Evolutionary conservation across 2,113 vertebrate species (phyloP), one percentile per base, ranked within the genome.

Genomic region (Australoheros scitulus): DNA sequence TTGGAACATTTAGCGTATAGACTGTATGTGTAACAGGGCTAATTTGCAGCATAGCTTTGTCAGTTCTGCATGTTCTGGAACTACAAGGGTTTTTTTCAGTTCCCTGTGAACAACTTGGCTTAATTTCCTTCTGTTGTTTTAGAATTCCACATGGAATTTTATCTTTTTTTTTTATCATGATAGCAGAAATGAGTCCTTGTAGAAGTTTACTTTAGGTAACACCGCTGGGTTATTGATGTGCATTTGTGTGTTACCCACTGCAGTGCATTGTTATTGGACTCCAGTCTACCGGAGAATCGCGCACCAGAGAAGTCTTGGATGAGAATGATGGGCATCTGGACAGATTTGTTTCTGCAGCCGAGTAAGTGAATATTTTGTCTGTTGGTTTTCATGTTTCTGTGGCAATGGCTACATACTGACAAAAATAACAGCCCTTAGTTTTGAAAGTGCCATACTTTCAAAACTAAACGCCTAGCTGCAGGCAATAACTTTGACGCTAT

Each of bases 211-310:
- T 76, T 56, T 29, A 41, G 52, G 41, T 47, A 56, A 75, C 22
- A 5, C 18, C 2, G 36, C 63, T 76, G 2, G 2, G 26, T 76
- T 55, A 7, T n/a, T 61, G 24, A 81, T 70, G 11, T 72, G 24
- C 11, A 0, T 72, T 74, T 17, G 17, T 43, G 79, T 72, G 76
- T 29, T 55, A 14, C 61, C 64, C 20, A 22, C 41, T 87, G 0
- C 93, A 99, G 98, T 99, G 98, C 13, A 95, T 99, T 1, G 98
- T 99, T 65, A 98, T 99, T 0, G 98, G 98, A 11, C 96, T 99
- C 82, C 98, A 99, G 96, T 99, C 98, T 38, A 99, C 98, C 0
- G 98, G 98, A 0, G 98, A 99, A 92, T 98, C 98, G 1, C 97
- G 98, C 34, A 99, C 98, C 63, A 95, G 98, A 63, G 98, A 99